Base-by-base conservation (phyloP, 2,888 invertebrate genomes). In the Amphipyra tragopoginis region DNA sequence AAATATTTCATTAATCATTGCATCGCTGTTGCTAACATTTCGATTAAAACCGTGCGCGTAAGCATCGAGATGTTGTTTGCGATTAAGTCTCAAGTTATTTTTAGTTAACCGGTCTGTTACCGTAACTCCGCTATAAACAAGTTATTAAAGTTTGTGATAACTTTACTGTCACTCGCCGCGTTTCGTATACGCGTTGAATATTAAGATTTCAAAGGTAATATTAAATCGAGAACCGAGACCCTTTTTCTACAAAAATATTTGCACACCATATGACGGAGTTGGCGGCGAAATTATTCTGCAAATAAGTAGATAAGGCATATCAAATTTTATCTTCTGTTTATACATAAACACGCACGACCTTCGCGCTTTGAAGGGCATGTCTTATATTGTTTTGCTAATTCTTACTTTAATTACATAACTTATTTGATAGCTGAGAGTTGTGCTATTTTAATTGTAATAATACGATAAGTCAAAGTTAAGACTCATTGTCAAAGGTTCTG, bases 301-400 rank as follows among this genome's bases (percentile, higher is more conserved):
- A 73, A 74, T 64, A 48, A 62, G 44, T 49, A 49, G 79, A 78
- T 75, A 79, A 68, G 49, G 51, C 4, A 57, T 78, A 71, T 71
- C 67, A 58, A 75, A 52, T 58, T 75, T 76, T 81, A 80, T 83
- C 79, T 58, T 43, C 26, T 57, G 61, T 69, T 75, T 73, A 64
- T 60, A 69, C 72, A 82, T 80, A 79, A 84, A 81, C 81, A 83
- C 26, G 45, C 40, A 48, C 70, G 85, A 88, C 88, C 88, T 90
- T 89, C 82, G 62, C 50, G 57, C 29, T 61, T 75, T 71, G 81
- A 86, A 86, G 86, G 86, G 79, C 81, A 66, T 13, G 11, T 42
- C 36, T 61, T 11, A 49, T 52, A 58, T 70, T 71, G 65, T 74
- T 75, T 77, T 68, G 68, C 55, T 56, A 48, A 39, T 11, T 49